Base-by-base conservation (phyloP, 1,140 invertebrate genomes). In the Drosophila asahinai region DNA sequence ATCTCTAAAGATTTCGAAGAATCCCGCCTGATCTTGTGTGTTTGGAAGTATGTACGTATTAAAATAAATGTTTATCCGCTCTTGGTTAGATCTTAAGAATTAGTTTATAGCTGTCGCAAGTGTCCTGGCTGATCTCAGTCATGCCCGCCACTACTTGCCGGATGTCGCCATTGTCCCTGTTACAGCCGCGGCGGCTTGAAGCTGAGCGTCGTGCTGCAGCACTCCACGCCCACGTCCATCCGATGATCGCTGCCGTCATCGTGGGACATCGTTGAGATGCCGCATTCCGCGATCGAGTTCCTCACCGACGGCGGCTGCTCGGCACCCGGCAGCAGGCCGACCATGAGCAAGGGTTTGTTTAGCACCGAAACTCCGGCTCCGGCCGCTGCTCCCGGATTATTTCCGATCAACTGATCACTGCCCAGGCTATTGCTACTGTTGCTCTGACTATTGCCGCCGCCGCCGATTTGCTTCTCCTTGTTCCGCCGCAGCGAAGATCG, bases 401-500 rank as follows among this genome's bases (percentile, higher is more conserved):
- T 67, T 1, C 63, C 72, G 19, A 77, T 70, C 55, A 84, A 38
- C 65, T 83, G 80, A 62, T 87, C 77, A 67, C 64, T 87, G 63
- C 67, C 70, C 57, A 81, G 65, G 65, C 86, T 92, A 66, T 81
- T 91, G 80, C 87, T 86, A 66, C 89, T 92, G 63, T 84, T 84
- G 71, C 84, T 80, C 47, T 86, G 87, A 51, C 80, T 81, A 60
- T 80, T 83, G 43, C 80, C 83, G 33, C 52, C 33, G 43, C 54
- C 36, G 25, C 82, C 84, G 25, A 91, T 80, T 48, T 92, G 89
- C 72, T 96, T 96, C 79, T 96, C 95, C 91, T 96, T 96, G 86
- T 96, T 95, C 25, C 96, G 93, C 27, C 95, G 94, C 61, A 95
- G 95, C 9, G 95, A 96, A 11, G 95, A 95, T 25, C 96, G 92